Evolutionary conservation across 2,113 vertebrate species (phyloP).

Genomic region (Athene cunicularia): DNA sequence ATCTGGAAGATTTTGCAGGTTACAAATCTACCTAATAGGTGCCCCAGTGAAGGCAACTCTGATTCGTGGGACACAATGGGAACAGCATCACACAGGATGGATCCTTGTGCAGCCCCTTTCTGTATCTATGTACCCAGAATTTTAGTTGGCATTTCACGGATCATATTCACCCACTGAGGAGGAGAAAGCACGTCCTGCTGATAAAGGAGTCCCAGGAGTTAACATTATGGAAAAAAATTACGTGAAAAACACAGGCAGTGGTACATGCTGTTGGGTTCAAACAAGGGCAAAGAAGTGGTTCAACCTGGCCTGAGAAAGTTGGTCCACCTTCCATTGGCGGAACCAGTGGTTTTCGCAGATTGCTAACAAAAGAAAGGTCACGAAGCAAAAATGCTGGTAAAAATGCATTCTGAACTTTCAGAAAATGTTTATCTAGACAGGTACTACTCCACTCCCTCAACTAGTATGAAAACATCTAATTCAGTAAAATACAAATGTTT

Average conservation of each 20-base stretch:
- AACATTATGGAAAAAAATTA: background rate
- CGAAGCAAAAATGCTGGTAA: background rate
- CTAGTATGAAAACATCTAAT: background rate
- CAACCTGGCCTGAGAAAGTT: background rate
- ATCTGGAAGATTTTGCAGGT: background rate
- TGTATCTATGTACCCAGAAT: background rate
- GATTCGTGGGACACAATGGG: background rate
- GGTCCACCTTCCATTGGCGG: background rate
- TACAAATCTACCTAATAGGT: background rate
- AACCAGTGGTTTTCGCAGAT: background rate
- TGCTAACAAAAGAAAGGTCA: background rate
- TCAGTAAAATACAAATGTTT: background rate
- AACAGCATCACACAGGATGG: background rate
- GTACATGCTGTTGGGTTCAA: background rate
- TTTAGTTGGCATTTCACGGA: background rate
- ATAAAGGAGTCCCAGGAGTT: background rate
- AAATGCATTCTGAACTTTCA: background rate
- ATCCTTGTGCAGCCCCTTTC: background rate
- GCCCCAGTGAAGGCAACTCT: background rate
- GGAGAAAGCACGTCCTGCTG: background rate
- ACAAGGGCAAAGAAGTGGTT: background rate
- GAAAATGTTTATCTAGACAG: background rate
- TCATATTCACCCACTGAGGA: background rate
- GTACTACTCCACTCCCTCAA: background rate
- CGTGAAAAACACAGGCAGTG: background rate